These are phyloP conservation scores for Salminus brasiliensis DNA, from an alignment of 2,113 vertebrate species.

Conservation along the genomic window DNA sequence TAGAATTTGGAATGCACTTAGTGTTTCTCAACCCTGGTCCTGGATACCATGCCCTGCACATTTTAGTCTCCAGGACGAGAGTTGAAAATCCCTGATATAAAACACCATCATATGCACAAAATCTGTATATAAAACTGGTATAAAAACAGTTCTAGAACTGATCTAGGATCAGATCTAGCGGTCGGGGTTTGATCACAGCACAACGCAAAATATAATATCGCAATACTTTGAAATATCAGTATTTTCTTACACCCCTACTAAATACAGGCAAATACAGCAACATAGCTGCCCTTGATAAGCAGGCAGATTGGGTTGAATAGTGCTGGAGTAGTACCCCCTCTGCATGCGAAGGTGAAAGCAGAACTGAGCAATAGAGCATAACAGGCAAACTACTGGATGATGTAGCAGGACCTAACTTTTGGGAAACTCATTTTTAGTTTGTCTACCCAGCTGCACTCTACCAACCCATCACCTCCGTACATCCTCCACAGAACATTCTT, in stretches of 20 bases:
- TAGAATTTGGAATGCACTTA: too few species aligned
- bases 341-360: background rate
- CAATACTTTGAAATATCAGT: background rate
- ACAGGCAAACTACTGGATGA: background rate
- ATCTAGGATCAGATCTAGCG: too few species aligned
- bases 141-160: too few species aligned
- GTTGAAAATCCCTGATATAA: too few species aligned
- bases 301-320: background rate
- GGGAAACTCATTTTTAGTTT: background rate
- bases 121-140: too few species aligned
- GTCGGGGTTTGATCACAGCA: too few species aligned
- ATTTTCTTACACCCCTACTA: background rate
- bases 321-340: background rate
- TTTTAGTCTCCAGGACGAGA: too few species aligned
- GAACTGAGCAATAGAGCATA: background rate
- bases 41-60: too few species aligned
- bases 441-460: background rate
- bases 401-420: background rate
- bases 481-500: conserved; percentile 5
- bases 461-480: background rate
- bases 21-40: too few species aligned
- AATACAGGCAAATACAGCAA: background rate
- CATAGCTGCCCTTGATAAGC: background rate
- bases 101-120: too few species aligned
- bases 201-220: too few species aligned